Percentiles rank a stretch among this genome's conserved stretches.
These are phyloP conservation scores for Xestia xanthographa DNA, from an alignment of 2,888 invertebrate genomes.

Conservation along the genomic window DNA sequence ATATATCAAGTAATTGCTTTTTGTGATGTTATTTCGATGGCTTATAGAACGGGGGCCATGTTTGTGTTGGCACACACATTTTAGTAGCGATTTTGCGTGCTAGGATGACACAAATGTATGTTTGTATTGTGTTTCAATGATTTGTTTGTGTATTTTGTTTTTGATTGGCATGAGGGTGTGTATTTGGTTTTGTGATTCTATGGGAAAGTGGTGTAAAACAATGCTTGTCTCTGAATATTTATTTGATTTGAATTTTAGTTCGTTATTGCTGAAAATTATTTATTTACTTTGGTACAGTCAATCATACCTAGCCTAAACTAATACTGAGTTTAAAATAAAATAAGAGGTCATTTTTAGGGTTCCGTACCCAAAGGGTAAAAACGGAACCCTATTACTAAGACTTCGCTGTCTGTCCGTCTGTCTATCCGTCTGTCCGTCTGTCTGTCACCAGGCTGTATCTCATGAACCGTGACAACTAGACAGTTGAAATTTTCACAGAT, in stretches of 20 bases:
- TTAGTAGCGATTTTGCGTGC: conserved; percentile 35
- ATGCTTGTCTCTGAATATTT: conserved; percentile 20
- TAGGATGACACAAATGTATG: conserved; percentile 33
- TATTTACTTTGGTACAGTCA: background rate
- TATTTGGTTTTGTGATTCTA: conserved; percentile 11
- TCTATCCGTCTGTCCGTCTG: no score
- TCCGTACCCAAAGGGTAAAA: no score
- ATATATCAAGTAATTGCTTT: conserved; percentile 54
- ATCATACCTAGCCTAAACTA: background rate
- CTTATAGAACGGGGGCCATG: conserved; percentile 45
- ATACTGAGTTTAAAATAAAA: background rate
- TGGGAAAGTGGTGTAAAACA: background rate
- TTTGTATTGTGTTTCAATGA: conserved; percentile 37
- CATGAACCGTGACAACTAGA: no score
- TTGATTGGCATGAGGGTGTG: conserved; percentile 23
- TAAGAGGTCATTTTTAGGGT: no score
- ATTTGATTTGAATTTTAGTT: background rate
- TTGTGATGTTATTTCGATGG: conserved; percentile 54
- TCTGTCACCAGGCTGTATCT: no score
- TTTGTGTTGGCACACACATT: conserved; percentile 34
- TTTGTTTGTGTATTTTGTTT: conserved; percentile 38
- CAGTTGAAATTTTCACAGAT: no score
- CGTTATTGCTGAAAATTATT: background rate
- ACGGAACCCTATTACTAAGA: no score
- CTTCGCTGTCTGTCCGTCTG: no score